Conservation (phyloP, 2,888 invertebrate genomes). For the Orthosia gothica region DNA sequence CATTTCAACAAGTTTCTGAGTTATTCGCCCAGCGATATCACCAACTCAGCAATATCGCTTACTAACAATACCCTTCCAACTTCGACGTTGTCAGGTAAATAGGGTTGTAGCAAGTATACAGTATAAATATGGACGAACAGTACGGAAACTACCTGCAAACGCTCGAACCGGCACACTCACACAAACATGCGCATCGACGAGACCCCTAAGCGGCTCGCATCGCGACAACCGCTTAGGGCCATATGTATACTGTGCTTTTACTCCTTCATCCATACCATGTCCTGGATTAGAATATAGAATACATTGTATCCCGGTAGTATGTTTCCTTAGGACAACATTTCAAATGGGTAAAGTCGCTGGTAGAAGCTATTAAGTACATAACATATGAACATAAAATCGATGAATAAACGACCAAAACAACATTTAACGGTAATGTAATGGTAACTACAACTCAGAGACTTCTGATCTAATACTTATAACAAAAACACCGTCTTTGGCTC, state of each 20-base stretch:
- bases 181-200: too few relatives aligned
- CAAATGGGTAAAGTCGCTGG: too few relatives aligned
- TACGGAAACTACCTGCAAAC: too few relatives aligned
- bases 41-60: background rate
- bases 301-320: too few relatives aligned
- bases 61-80: slow-evolving; percentile 24
- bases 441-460: slow-evolving; percentile 15
- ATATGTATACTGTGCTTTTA: too few relatives aligned
- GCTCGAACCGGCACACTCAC: too few relatives aligned
- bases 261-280: background rate
- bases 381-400: slow-evolving; percentile 19
- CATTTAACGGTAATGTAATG: slow-evolving; percentile 34
- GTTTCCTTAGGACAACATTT: too few relatives aligned
- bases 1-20: slow-evolving; percentile 12
- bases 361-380: too few relatives aligned
- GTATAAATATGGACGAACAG: too few relatives aligned
- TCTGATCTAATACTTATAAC: slow-evolving; percentile 16
- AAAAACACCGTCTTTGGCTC: slow-evolving; percentile 23
- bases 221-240: too few relatives aligned
- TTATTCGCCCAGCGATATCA: background rate
- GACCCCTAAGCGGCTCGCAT: too few relatives aligned
- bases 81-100: slow-evolving; percentile 10
- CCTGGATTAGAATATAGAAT: too few relatives aligned
- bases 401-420: slow-evolving; percentile 22
- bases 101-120: slow-evolving; percentile 8